Evolutionary conservation across 2,797 vertebrate species (phyloP).

Genomic region (Eulemur rubriventer): DNA sequence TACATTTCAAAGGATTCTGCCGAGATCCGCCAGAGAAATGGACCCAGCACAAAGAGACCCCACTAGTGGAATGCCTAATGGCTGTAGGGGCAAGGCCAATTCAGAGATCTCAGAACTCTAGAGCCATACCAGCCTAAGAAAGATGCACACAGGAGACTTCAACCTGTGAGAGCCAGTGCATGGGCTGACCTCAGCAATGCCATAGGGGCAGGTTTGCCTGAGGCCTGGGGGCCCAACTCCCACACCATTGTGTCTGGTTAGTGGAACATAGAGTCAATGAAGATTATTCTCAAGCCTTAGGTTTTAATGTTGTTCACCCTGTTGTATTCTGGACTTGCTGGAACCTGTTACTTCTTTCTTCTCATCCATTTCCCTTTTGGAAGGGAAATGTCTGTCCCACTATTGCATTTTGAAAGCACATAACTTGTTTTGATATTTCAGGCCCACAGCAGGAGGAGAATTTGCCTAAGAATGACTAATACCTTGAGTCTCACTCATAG

Average conservation of each 20-base stretch:
- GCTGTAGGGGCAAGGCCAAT: accelerated
- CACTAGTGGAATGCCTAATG: background rate
- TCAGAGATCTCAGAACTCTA: background rate
- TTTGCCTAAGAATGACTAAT: background rate
- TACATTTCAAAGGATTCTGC: background rate
- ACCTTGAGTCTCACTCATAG: background rate
- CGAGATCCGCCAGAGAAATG: background rate
- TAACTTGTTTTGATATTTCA: background rate
- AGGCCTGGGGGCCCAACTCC: background rate
- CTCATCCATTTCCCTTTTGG: background rate
- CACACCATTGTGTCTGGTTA: background rate
- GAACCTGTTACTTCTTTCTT: background rate
- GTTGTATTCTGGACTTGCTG: too few relatives aligned
- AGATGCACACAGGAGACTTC: background rate
- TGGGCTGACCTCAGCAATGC: background rate
- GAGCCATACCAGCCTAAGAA: background rate
- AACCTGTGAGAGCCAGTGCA: background rate
- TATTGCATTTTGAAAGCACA: background rate
- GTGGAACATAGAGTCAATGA: background rate
- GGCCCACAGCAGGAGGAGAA: background rate
- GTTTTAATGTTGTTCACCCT: background rate
- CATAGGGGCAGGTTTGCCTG: background rate
- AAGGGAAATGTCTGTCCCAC: background rate
- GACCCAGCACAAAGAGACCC: background rate
- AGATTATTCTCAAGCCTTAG: background rate